Evolutionary conservation across 2,888 invertebrate species (phyloP).

Genomic region (Strigamia crassipes): DNA sequence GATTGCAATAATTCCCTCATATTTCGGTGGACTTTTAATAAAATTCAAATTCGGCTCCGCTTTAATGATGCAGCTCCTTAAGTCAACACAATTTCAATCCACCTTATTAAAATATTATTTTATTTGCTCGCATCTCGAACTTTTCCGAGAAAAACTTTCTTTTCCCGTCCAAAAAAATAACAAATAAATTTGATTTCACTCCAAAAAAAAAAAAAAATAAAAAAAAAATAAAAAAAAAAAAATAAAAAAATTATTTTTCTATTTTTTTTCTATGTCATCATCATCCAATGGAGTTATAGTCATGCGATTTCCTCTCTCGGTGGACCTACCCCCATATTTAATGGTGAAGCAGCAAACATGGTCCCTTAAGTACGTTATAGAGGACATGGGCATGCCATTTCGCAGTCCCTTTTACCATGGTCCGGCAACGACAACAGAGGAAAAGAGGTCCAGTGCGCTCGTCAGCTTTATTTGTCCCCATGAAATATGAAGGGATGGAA

Average conservation of each 20-base stretch:
- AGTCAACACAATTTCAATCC: neutral
- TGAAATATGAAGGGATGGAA: conserved; percentile 40
- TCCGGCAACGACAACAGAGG: conserved; percentile 24
- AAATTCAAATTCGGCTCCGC: conserved; percentile 24
- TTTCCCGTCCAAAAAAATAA: too few species aligned
- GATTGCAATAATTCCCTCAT: conserved; percentile 45
- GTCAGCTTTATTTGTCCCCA: conserved; percentile 40
- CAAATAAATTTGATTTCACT: neutral
- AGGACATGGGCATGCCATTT: conserved; percentile 22
- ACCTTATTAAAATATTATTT: neutral
- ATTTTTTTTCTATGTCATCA: neutral
- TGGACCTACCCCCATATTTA: conserved; percentile 24
- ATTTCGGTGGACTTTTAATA: conserved; percentile 45
- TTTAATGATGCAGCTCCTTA: neutral
- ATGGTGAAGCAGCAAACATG: conserved; percentile 13
- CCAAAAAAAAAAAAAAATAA: too few species aligned
- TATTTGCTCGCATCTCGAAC: neutral
- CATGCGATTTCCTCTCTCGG: conserved; percentile 3
- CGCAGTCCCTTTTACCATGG: conserved; percentile 33
- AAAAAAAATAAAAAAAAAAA: too few species aligned
- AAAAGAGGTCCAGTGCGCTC: conserved; percentile 40
- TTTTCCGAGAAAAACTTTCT: neutral
- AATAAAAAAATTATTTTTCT: conserved; percentile 1
- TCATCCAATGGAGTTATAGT: conserved; percentile 27
- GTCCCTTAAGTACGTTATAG: conserved; percentile 42